These are phyloP conservation scores for Helogale parvula DNA, from an alignment of 2,113 vertebrate genomes.

Conservation along the genomic window DNA sequence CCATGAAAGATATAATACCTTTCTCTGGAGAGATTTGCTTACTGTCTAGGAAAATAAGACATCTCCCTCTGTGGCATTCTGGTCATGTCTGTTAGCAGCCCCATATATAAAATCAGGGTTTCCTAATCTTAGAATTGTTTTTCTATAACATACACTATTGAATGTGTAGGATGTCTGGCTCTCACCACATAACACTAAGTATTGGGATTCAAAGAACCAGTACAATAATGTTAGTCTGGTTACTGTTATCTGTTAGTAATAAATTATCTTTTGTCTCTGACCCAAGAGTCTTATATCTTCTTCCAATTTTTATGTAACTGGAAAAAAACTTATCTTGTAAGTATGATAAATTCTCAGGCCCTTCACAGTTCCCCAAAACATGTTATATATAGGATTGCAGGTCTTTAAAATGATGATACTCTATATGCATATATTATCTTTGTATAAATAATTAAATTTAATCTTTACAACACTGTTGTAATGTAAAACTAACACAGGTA, in stretches of 20 bases:
- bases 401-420: not conserved
- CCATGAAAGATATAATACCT: not conserved
- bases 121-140: not conserved
- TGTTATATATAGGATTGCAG: not conserved
- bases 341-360: not conserved
- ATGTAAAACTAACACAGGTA: not conserved
- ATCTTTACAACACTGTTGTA: not conserved
- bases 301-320: not conserved
- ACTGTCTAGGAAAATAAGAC: not conserved
- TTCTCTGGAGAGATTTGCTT: not conserved
- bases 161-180: not conserved
- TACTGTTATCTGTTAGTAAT: not conserved
- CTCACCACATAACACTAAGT: not conserved
- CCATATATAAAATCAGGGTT: not conserved
- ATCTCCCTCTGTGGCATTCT: not conserved
- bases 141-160: not conserved
- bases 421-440: not conserved
- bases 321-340: not conserved
- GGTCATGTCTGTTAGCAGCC: not conserved
- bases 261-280: not conserved
- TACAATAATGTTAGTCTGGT: not conserved
- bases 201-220: not conserved
- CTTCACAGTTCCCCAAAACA: not conserved
- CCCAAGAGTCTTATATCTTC: not conserved
- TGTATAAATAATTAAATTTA: not conserved